These are phyloP conservation scores for Xenopus borealis DNA, from an alignment of 2,113 vertebrate species.

Conservation along the genomic window DNA sequence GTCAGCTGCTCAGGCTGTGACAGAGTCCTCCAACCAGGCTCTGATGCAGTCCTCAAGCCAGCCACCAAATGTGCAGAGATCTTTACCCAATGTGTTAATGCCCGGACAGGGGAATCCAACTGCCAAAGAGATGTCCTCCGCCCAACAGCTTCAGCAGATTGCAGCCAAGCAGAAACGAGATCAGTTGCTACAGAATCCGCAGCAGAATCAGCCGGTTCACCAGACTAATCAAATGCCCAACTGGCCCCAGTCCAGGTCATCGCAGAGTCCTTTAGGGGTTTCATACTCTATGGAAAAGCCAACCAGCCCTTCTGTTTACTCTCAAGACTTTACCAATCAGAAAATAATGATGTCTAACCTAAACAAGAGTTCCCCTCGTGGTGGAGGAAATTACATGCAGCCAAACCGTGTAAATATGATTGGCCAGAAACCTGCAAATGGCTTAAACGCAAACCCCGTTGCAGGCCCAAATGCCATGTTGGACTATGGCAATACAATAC, in stretches of 20 bases:
- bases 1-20: slow-evolving; percentile 59
- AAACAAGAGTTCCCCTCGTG: slow-evolving; percentile 83
- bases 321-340: slow-evolving; percentile 79
- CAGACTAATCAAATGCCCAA: slow-evolving; percentile 72
- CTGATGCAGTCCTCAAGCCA: slow-evolving; percentile 69
- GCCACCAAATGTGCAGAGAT: slow-evolving; percentile 67
- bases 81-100: slow-evolving; percentile 70
- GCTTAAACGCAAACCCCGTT: slow-evolving; percentile 67
- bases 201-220: slow-evolving; percentile 65
- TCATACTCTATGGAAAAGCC: slow-evolving; percentile 84
- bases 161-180: slow-evolving; percentile 78
- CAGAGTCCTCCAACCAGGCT: slow-evolving; percentile 60
- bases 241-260: slow-evolving; percentile 76
- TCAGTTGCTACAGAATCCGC: slow-evolving; percentile 70
- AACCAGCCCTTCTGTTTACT: slow-evolving; percentile 81
- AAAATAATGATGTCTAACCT: slow-evolving; percentile 78
- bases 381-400: slow-evolving; percentile 70
- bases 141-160: slow-evolving; percentile 86
- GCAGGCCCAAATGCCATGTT: slow-evolving; percentile 69
- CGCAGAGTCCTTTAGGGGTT: slow-evolving; percentile 76
- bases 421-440: slow-evolving; percentile 69
- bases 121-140: slow-evolving; percentile 82
- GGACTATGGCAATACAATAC: slow-evolving; percentile 91
- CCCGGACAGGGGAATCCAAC: slow-evolving; percentile 79
- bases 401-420: slow-evolving; percentile 72